A percentile compares a stretch with the other conserved stretches of the same genome.
Conservation (phyloP, 2,888 invertebrate genomes). For the Papilio gigon region DNA sequence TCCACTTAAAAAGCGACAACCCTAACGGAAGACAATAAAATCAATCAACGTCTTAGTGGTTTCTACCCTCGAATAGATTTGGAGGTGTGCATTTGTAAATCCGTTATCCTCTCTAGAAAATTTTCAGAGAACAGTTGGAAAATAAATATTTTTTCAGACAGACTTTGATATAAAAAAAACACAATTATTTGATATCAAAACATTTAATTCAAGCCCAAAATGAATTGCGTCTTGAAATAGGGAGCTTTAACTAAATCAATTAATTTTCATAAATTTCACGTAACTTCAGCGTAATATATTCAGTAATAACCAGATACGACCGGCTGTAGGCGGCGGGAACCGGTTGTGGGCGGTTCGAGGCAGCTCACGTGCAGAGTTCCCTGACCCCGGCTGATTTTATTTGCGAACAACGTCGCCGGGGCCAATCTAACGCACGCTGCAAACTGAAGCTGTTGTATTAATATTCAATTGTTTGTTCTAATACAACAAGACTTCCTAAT, state of each 20-base stretch:
- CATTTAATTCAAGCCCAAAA: background rate
- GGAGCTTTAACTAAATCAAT: background rate
- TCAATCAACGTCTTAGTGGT: constrained; percentile 37
- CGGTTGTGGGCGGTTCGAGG: constrained; percentile 39
- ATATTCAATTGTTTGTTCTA: constrained; percentile 45
- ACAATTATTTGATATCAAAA: background rate
- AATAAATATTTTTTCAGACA: background rate
- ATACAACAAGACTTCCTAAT: constrained; percentile 3
- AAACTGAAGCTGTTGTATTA: constrained; percentile 45
- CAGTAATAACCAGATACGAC: constrained; percentile 34
- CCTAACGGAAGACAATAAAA: constrained; percentile 21
- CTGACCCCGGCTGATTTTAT: constrained; percentile 33
- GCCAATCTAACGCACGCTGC: constrained; percentile 34
- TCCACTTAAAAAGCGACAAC: background rate
- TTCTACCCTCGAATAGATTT: constrained; percentile 24
- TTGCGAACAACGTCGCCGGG: constrained; percentile 38
- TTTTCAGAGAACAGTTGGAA: background rate
- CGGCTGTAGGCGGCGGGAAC: constrained; percentile 39
- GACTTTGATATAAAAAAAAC: no score
- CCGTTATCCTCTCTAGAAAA: background rate
- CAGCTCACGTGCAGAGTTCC: constrained; percentile 38
- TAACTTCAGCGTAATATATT: constrained; percentile 11
- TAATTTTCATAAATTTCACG: constrained; percentile 21
- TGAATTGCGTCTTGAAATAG: background rate
- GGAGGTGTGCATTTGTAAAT: constrained; percentile 26